These are phyloP conservation scores for Plumapathes pennacea DNA, from an alignment of 92 coral and sea anemone genomes.

Conservation along the genomic window DNA sequence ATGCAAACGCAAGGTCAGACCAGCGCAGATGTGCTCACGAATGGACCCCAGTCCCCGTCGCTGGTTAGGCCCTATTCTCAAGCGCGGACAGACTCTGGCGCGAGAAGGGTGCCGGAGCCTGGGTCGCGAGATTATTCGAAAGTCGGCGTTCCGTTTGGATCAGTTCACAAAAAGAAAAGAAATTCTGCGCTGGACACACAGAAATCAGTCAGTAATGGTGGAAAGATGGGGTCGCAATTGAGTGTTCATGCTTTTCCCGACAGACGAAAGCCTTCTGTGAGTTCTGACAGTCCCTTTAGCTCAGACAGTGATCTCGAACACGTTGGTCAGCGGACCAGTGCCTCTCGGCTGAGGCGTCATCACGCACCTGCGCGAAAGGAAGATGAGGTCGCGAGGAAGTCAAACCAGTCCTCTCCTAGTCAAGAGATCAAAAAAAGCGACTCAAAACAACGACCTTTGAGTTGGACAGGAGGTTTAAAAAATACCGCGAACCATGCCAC, in stretches of 20 bases:
- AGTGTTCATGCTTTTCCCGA: slow-evolving; percentile 3
- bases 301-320: slow-evolving; percentile 50
- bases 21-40: too few species aligned
- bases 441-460: too few species aligned
- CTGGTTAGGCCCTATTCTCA: slow-evolving; percentile 75
- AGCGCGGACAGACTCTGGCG: slow-evolving; percentile 45
- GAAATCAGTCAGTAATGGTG: not conserved
- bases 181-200: not conserved
- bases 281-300: slow-evolving; percentile 56
- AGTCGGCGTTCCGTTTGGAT: too few species aligned
- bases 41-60: slow-evolving; percentile 18
- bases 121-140: slow-evolving; percentile 2
- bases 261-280: slow-evolving; percentile 22
- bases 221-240: not conserved
- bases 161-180: slow-evolving; percentile 1
- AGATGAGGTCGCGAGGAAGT: too few species aligned
- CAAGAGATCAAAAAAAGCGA: too few species aligned
- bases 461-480: too few species aligned
- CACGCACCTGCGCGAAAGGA: slow-evolving; percentile 3
- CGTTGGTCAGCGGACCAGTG: slow-evolving; percentile 11
- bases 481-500: too few species aligned
- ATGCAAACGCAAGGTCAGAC: too few species aligned
- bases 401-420: too few species aligned
- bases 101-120: slow-evolving; percentile 37
- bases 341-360: slow-evolving; percentile 12